Base-by-base conservation (phyloP, 2,113 vertebrate genomes). In the Chinchilla lanigera region DNA sequence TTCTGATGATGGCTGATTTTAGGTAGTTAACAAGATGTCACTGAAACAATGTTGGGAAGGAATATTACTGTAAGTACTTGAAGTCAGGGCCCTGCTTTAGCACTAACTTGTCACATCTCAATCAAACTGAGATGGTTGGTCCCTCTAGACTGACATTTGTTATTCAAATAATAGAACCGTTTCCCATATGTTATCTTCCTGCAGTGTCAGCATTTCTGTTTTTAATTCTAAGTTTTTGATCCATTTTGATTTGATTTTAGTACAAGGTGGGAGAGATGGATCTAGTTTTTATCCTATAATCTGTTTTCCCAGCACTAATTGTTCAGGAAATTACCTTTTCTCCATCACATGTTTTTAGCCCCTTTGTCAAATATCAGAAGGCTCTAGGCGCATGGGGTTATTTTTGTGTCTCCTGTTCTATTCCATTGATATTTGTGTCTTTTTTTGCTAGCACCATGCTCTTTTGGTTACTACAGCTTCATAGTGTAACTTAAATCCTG, bases 1-100 rank as follows among this genome's bases (percentile, higher is more conserved):
- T 26, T 92, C 17, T 30, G 5, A 67, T 56, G 10, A 26, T 30
- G 19, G 47, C 19, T 16, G 33, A 78, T 81, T 95, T 95, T 47
- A 86, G 60, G 11, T 85, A 90, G 71, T 92, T 30, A 90, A 58
- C 61, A 61, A 35, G 9, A 63, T 50, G 30, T 41, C 61, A 58
- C 71, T 82, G 56, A 88, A 93, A 17, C 20, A 93, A 50, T 96
- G 24, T 30, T 38, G 1, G 28, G 11, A 82, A 96, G 71, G 8
- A 93, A 89, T 92, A 38, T 81, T 90, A 87, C 12, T 73, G 3
- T 35, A 80, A 83, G 30, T 65, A 95, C 24, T 78, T 85, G 75
- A 71, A 94, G 30, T 7, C 30, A 80, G 7, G 26, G 1, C 33
- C 26, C 38, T 89, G 56, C 44, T 87, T 92, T 86, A 87, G 26